phyloP scores from a whole-genome alignment of 2,888 invertebrate genomes.

The Acholoe squamosa region DNA sequence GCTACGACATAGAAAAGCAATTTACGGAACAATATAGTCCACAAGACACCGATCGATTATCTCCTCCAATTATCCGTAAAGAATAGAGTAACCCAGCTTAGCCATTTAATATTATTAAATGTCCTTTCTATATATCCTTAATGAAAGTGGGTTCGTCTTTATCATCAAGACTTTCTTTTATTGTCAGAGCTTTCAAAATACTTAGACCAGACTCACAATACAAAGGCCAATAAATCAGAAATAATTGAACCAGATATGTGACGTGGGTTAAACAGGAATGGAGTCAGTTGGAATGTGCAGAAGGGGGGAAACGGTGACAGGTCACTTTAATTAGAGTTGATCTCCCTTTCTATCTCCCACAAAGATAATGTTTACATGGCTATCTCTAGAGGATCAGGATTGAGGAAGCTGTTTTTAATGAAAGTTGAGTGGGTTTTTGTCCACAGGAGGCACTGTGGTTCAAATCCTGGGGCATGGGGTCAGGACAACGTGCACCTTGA shows the following conservation, averaged over 20 bases:
- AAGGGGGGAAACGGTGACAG: not conserved
- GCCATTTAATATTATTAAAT: not conserved
- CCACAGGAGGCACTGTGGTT: not conserved
- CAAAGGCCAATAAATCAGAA: no score
- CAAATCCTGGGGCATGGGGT: not conserved
- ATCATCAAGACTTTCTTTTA: not conserved
- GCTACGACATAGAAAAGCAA: slow-evolving; percentile 36
- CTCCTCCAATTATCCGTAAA: slow-evolving; percentile 41
- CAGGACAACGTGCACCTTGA: not conserved
- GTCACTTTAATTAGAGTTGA: not conserved
- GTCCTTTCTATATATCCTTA: not conserved
- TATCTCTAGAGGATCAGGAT: not conserved
- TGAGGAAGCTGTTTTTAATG: not conserved
- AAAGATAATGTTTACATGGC: slow-evolving; percentile 24
- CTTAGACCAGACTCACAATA: no score
- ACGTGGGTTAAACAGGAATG: no score
- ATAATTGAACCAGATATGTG: no score
- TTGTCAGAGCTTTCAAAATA: not conserved
- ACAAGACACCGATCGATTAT: slow-evolving; percentile 15
- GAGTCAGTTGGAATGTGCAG: no score
- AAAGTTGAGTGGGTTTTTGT: slow-evolving; percentile 33
- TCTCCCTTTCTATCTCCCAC: not conserved
- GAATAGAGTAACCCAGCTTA: not conserved
- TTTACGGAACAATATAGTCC: slow-evolving; percentile 38
- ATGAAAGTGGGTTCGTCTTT: not conserved